A percentile compares a stretch with the other conserved stretches of the same genome.
phyloP scores from a whole-genome alignment of 2,888 invertebrate genomes.

The Tipula confusa region DNA sequence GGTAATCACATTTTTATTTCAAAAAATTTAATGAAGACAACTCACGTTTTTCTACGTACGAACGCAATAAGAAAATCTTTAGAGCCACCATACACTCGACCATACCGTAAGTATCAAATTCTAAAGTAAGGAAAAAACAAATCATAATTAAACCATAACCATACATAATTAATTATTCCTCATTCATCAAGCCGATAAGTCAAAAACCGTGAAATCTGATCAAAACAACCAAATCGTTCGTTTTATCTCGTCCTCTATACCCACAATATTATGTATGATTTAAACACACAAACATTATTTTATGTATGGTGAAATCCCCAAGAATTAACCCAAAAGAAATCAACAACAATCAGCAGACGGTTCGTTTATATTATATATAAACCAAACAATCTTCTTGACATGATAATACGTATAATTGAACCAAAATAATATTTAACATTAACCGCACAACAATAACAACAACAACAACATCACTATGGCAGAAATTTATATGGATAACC shows the following conservation, averaged over 20 bases:
- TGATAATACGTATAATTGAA: constrained; percentile 14
- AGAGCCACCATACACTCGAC: no score
- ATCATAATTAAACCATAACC: background rate
- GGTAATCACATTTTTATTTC: no score
- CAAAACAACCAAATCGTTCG: background rate
- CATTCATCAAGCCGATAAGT: background rate
- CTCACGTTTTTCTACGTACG: no score
- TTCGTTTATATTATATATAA: background rate
- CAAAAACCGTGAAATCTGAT: background rate
- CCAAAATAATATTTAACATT: constrained; percentile 1
- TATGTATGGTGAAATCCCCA: background rate
- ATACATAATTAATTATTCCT: background rate
- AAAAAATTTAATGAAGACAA: no score
- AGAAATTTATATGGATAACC: background rate
- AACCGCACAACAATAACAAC: background rate
- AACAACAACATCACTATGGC: background rate
- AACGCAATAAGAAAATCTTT: no score
- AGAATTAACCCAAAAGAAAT: background rate
- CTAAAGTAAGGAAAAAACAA: no score
- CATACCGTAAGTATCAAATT: no score
- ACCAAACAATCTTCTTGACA: constrained; percentile 25
- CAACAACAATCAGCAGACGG: constrained; percentile 20
- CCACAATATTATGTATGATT: background rate
- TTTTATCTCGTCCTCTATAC: background rate
- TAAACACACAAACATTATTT: background rate